Conservation (phyloP, 2,797 vertebrate species). For the Crax fasciolata region DNA sequence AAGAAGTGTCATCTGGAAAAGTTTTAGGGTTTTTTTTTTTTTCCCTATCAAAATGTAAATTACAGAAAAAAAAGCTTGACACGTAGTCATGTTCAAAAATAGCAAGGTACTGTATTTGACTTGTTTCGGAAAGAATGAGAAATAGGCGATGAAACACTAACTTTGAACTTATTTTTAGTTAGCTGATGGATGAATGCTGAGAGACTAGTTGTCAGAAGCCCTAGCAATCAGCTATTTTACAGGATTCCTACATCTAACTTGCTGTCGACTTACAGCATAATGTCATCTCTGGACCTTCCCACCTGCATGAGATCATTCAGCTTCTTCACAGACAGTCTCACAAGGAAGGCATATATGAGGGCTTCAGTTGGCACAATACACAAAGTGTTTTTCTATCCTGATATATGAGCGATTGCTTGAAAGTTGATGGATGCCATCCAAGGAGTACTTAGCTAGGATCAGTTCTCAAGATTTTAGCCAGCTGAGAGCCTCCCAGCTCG, state of each 20-base stretch:
- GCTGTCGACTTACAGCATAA: neutral
- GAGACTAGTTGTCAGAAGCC: slow-evolving; percentile 12
- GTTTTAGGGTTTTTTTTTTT: neutral
- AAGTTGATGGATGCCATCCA: neutral
- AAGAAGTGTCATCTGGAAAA: neutral
- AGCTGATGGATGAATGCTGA: slow-evolving; percentile 2
- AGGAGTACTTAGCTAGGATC: neutral
- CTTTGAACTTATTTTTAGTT: slow-evolving; percentile 62
- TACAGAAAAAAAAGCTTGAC: slow-evolving; percentile 39
- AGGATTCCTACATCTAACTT: neutral
- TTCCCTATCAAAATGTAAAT: neutral
- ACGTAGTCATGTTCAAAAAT: slow-evolving; percentile 41
- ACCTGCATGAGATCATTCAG: neutral
- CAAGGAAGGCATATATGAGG: neutral
- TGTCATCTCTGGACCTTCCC: neutral
- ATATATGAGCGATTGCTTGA: neutral
- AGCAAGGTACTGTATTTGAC: slow-evolving; percentile 57
- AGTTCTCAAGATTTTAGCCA: neutral
- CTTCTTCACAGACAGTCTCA: neutral
- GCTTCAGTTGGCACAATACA: neutral
- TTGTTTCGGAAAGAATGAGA: slow-evolving; percentile 55
- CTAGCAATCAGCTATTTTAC: slow-evolving; percentile 40
- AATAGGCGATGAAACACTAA: slow-evolving; percentile 34
- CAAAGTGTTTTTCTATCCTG: neutral
- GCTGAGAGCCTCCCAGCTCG: neutral